Evolutionary conservation across 2,888 invertebrate species (phyloP), one percentile per base, ranked within the genome.

Genomic region (Drosophila testacea): DNA sequence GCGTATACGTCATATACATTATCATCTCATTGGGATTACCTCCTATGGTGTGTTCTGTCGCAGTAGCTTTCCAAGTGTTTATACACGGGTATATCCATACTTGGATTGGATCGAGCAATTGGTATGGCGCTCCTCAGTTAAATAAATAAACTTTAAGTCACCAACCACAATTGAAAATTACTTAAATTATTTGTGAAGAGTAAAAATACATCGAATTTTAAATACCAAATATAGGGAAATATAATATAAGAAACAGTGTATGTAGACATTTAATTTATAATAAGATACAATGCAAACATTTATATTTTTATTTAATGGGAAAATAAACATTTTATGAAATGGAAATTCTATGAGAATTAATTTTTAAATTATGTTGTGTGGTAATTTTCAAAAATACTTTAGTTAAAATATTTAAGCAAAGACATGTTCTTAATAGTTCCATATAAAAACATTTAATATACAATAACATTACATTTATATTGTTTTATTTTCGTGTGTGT

Each of bases 31-130:
- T 27, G 92, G 92, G 9, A 80, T 93, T 3, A 93, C 93, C 11
- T 92, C 92, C 0, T 93, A 90, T 66, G 92, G 92, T 0, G 81
- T 90, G 2, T 81, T 86, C 60, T 92, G 92, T 16, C 89, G 88
- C 28, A 91, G 89, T 47, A 85, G 81, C 16, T 90, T 83, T 39
- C 92, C 92, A 0, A 91, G 92, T 34, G 90, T 92, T 30, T 92
- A 91, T 36, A 92, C 92, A 0, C 78, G 91, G 22, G 80, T 92
- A 2, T 89, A 78, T 3, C 78, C 84, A 0, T 92, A 78, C 68
- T 47, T 92, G 13, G 91, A 92, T 62, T 92, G 92, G 92, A 92
- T 92, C 36, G 92, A 92, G 57, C 55, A 66, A 10, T 77, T 82
- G 36, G 88, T 88, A 4, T 92, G 92, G 91, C 32, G 44, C 5